Evolutionary conservation across 2,113 vertebrate species (phyloP).

Genomic region (Anas platyrhynchos): DNA sequence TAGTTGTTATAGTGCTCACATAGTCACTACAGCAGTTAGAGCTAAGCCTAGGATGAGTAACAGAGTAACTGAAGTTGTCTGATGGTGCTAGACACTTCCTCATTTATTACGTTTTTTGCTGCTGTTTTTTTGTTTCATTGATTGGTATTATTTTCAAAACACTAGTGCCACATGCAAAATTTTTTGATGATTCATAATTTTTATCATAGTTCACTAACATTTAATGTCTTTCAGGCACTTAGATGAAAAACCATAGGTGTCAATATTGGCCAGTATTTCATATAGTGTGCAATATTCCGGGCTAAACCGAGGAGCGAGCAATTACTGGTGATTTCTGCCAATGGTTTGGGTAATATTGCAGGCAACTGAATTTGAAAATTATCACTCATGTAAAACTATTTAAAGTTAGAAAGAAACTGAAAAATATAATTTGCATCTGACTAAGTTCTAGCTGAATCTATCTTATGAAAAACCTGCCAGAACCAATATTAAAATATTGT

Average conservation of each 20-base stretch:
- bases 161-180: background rate
- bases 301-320: background rate
- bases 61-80: background rate
- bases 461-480: background rate
- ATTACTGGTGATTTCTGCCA: background rate
- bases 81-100: background rate
- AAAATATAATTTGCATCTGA: background rate
- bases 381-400: background rate
- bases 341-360: background rate
- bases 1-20: background rate
- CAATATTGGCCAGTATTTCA: fast-evolving
- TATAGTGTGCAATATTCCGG: background rate
- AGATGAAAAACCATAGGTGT: background rate
- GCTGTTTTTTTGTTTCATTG: background rate
- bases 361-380: background rate
- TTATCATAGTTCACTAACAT: background rate
- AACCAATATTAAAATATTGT: background rate
- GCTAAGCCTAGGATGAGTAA: background rate
- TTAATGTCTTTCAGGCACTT: background rate
- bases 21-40: background rate
- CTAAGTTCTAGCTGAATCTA: background rate
- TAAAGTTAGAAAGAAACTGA: background rate
- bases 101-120: background rate
- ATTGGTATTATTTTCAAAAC: background rate
- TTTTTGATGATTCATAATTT: background rate